Base-by-base conservation (phyloP, 2,113 vertebrate genomes). In the Struthio camelus region DNA sequence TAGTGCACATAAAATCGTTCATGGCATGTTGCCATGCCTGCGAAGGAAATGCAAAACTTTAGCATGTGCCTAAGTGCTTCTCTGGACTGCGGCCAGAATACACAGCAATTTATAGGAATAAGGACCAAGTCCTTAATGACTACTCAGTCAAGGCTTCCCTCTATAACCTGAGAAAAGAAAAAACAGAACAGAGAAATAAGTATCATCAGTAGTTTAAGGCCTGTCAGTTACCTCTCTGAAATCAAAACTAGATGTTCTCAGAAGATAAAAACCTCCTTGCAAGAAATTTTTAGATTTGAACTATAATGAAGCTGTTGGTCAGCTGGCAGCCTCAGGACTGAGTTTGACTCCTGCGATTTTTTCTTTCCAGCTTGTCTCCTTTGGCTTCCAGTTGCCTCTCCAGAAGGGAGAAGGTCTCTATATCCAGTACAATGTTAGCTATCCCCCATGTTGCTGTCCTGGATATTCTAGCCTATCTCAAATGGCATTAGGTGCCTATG, bases 291-390 rank as follows among this genome's bases (percentile, higher is more conserved):
- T 32, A 58, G 15, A 19, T 59, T 59, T 59, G 17, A 15, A 34
- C 10, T n/a, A n/a, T n/a, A n/a, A n/a, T n/a, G n/a, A 85, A 85
- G 25, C 16, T 79, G 27, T 75, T 76, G 36, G 20, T 81, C 42
- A 72, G 11, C 27, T 94, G 38, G 46, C 11, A 87, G 42, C 18
- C 24, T 65, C 8, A 34, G 16, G 22, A 9, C 32, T 65, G 40
- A 23, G 7, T 62, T 28, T 42, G 46, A 58, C 0, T 1, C 2
- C 0, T 11, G 50, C 85, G 28, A 24, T 9, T 23, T 44, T 58
- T 40, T 85, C 24, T 59, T 80, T 70, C 25, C 14, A 51, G 8
- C 15, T 13, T 54, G 10, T 25, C 5, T 81, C n/a, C 67, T 66
- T 30, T 58, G 11, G 10, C 27, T 44, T 58, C 18, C 56, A 32